Conservation (phyloP, 2,113 vertebrate genomes). For the Rafetus swinhoei region DNA sequence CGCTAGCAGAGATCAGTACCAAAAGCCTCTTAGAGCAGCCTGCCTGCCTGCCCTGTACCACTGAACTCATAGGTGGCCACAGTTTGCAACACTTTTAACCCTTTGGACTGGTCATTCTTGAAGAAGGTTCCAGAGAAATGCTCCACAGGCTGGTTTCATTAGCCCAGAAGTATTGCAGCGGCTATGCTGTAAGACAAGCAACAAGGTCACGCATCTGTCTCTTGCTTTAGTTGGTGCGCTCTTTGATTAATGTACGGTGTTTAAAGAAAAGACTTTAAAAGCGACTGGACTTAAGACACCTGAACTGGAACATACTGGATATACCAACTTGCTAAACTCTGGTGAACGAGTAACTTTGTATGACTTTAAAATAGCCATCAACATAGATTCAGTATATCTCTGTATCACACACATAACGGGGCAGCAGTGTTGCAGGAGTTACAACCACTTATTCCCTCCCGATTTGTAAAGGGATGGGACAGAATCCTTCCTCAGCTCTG, state of each 20-base stretch:
- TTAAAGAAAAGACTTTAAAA: slow-evolving; percentile 28
- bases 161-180: background rate
- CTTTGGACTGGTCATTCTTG: background rate
- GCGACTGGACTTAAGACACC: slow-evolving; percentile 53
- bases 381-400: background rate
- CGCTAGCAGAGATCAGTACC: slow-evolving; percentile 25
- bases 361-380: slow-evolving; percentile 20
- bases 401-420: background rate
- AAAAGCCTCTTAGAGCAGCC: slow-evolving; percentile 47
- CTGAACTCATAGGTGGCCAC: background rate
- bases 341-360: background rate
- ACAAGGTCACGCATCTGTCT: background rate
- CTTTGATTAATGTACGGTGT: slow-evolving; percentile 12
- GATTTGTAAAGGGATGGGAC: background rate
- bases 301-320: slow-evolving; percentile 43
- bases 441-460: background rate
- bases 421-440: slow-evolving; percentile 8
- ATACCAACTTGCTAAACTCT: slow-evolving; percentile 37
- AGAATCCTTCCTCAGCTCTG: background rate
- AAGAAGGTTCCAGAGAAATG: background rate
- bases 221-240: slow-evolving; percentile 33
- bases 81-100: slow-evolving; percentile 20
- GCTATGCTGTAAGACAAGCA: slow-evolving; percentile 22
- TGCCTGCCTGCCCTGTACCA: slow-evolving; percentile 29
- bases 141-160: background rate